These are phyloP conservation scores for Oscheius onirici DNA, from an alignment of 2,888 invertebrate genomes.

Conservation along the genomic window DNA sequence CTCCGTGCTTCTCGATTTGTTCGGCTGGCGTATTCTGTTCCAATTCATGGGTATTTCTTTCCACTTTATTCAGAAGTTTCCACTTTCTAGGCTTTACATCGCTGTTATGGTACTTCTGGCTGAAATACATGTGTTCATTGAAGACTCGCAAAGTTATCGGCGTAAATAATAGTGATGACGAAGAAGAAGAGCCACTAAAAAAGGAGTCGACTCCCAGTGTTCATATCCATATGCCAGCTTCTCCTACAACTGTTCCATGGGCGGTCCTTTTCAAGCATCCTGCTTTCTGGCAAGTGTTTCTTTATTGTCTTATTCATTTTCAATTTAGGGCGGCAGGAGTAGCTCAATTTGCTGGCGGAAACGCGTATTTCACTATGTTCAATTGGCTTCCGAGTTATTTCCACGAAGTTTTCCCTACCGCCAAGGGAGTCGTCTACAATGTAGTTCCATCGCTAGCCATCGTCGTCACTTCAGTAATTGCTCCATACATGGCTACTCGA, in stretches of 20 bases:
- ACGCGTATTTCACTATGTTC: slow-evolving; percentile 80
- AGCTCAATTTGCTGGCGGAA: slow-evolving; percentile 81
- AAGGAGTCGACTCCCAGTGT: slow-evolving; percentile 36
- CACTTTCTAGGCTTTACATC: slow-evolving; percentile 39
- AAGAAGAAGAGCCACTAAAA: slow-evolving; percentile 34
- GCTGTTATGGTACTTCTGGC: slow-evolving; percentile 49
- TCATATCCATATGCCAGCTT: slow-evolving; percentile 24
- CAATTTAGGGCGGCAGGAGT: slow-evolving; percentile 78
- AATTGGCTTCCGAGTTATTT: slow-evolving; percentile 83
- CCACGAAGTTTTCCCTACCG: slow-evolving; percentile 79
- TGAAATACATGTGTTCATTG: slow-evolving; percentile 32
- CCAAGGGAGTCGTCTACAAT: slow-evolving; percentile 81
- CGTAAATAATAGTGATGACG: slow-evolving; percentile 36
- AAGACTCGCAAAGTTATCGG: slow-evolving; percentile 2
- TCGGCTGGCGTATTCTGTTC: slow-evolving; percentile 80
- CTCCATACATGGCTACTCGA: slow-evolving; percentile 78
- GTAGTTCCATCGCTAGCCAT: slow-evolving; percentile 80
- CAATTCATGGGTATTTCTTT: slow-evolving; percentile 76
- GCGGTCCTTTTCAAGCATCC: slow-evolving; percentile 35
- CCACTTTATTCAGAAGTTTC: not conserved
- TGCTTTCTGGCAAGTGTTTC: slow-evolving; percentile 9
- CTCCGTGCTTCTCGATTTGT: slow-evolving; percentile 78
- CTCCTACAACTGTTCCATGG: slow-evolving; percentile 76
- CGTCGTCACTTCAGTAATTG: slow-evolving; percentile 78
- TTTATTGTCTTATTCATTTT: not conserved